Evolutionary conservation across 2,113 vertebrate genomes (phyloP).

Genomic region (Pungitius pungitius): DNA sequence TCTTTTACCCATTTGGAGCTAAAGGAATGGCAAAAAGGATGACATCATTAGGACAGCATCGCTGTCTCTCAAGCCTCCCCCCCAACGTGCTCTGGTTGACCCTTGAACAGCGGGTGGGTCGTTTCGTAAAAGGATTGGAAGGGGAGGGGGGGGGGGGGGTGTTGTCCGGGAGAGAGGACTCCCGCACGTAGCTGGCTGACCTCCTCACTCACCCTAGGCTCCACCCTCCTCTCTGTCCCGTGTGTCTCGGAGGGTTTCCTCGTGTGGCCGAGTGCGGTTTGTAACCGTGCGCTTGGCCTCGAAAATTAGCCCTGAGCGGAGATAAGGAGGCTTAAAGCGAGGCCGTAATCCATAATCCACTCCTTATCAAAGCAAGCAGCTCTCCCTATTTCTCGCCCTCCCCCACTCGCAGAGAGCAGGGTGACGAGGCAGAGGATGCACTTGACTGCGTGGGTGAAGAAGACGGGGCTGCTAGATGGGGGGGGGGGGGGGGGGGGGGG

Average conservation of each 20-base stretch:
- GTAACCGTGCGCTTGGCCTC: constrained; percentile 67
- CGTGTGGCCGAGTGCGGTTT: constrained; percentile 63
- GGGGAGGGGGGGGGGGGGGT: background rate
- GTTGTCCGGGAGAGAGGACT: constrained; percentile 36
- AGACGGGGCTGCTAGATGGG: constrained; percentile 27
- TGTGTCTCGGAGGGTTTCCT: constrained; percentile 55
- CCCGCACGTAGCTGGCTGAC: constrained; percentile 50
- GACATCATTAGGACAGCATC: constrained; percentile 24
- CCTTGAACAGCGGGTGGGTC: constrained; percentile 41
- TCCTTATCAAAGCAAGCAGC: constrained; percentile 80
- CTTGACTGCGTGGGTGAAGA: constrained; percentile 69
- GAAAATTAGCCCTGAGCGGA: constrained; percentile 76
- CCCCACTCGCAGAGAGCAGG: constrained; percentile 38
- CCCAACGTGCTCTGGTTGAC: constrained; percentile 25
- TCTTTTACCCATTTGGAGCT: background rate
- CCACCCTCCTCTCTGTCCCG: constrained; percentile 48
- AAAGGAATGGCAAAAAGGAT: constrained; percentile 15
- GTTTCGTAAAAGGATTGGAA: constrained; percentile 38
- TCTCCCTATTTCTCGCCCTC: constrained; percentile 49
- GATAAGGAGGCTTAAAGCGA: constrained; percentile 79
- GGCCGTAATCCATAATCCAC: constrained; percentile 80
- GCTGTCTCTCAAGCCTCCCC: constrained; percentile 11
- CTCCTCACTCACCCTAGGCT: constrained; percentile 39
- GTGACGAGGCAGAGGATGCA: constrained; percentile 54
- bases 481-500: constrained; percentile 13